Evolutionary conservation across 2,888 invertebrate genomes (phyloP).

Genomic region (Atherix ibis): DNA sequence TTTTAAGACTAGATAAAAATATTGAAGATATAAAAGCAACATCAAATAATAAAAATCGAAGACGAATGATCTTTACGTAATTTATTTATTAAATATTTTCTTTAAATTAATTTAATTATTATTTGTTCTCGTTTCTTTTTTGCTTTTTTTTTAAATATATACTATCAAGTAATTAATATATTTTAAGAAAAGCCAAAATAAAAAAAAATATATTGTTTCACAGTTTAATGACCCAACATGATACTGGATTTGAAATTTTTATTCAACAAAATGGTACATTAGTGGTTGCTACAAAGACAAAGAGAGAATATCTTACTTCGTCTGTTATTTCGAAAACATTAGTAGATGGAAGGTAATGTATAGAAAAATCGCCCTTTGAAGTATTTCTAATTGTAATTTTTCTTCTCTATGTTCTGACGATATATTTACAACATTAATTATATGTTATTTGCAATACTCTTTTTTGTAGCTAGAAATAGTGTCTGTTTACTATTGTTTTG

Average conservation of each 20-base stretch:
- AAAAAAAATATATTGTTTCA: no score
- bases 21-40: constrained; percentile 7
- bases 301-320: constrained; percentile 40
- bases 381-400: no score
- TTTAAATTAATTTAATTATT: neutral
- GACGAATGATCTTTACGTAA: constrained; percentile 38
- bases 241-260: constrained; percentile 43
- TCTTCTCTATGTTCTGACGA: neutral
- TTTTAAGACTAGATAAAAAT: constrained; percentile 35
- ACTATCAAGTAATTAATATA: no score
- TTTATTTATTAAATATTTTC: constrained; percentile 9
- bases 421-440: no score
- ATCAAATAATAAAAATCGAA: constrained; percentile 16
- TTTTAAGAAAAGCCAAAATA: no score
- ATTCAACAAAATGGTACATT: constrained; percentile 38
- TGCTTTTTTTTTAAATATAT: no score
- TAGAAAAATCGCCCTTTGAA: neutral
- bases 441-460: no score
- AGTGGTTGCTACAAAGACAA: constrained; percentile 38
- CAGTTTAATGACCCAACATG: constrained; percentile 36
- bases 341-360: constrained; percentile 20
- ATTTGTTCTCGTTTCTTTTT: neutral
- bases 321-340: constrained; percentile 32
- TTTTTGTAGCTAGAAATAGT: no score
- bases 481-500: no score